phyloP scores from a whole-genome alignment of 2,888 invertebrate genomes.

The Pocota personata region DNA sequence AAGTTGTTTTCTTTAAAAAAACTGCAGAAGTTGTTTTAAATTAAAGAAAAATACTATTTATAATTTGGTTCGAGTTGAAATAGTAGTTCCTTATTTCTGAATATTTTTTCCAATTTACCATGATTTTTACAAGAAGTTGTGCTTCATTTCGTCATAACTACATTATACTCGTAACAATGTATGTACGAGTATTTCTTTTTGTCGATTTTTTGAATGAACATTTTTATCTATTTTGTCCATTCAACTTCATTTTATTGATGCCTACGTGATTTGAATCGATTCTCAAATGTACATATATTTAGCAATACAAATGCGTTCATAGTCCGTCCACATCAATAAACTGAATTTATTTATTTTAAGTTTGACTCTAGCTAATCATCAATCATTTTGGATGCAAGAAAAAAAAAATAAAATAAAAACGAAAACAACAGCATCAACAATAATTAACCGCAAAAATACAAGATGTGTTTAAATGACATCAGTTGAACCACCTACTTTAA shows the following conservation, averaged over 20 bases:
- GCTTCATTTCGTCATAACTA: too few species aligned
- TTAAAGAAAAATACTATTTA: too few species aligned
- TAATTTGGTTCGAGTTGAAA: too few species aligned
- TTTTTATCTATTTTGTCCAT: neutral
- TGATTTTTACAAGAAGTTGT: too few species aligned
- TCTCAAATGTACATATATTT: neutral
- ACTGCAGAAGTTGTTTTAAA: too few species aligned
- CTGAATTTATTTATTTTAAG: neutral
- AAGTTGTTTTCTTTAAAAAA: too few species aligned
- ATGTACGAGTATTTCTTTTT: too few species aligned
- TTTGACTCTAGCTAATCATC: neutral
- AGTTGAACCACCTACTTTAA: slow-evolving; percentile 4
- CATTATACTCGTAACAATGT: too few species aligned
- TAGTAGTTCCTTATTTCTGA: too few species aligned
- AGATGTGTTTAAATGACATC: slow-evolving; percentile 9
- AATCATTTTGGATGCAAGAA: slow-evolving; percentile 8
- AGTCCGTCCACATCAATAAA: neutral
- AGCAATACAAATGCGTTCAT: neutral
- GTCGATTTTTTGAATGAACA: too few species aligned
- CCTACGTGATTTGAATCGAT: neutral
- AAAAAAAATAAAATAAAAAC: neutral
- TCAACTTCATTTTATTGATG: neutral
- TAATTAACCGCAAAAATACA: neutral
- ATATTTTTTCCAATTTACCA: too few species aligned
- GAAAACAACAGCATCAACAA: neutral